Evolutionary conservation across 2,113 vertebrate species (phyloP), one percentile per base, ranked within the genome.

Genomic region (Ahaetulla prasina): DNA sequence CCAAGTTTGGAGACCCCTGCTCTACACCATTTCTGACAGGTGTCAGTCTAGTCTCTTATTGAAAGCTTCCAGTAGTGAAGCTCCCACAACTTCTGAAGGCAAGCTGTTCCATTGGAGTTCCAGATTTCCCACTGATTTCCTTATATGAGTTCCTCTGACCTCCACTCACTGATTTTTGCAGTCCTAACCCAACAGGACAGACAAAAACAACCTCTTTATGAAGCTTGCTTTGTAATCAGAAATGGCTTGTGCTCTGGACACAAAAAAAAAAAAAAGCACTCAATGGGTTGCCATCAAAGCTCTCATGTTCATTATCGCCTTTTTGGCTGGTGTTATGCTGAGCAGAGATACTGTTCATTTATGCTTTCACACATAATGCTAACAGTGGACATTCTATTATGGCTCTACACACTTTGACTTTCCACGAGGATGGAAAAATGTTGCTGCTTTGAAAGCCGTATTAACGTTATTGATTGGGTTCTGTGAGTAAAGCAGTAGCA

Each of bases 181-280:
- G 23, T 9, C 14, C 14, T 25, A 35, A 74, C 50, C 16, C 8
- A 45, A 27, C 45, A 85, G 35, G n/a, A 14, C 39, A 92, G 60
- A 20, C 74, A 84, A 35, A 87, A 80, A 57, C 7, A 60, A 57
- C 45, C 45, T 47, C 53, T 35, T 85, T 52, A 47, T 25, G 49
- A 88, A 80, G 45, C 47, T 91, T 91, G 89, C 39, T 57, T 63
- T 90, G 68, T 90, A n/a, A 53, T 84, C 14, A 90, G 89, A 35
- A 89, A 84, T 52, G 45, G 80, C 11, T 90, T 45, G 45, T 47
- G 88, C 52, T 2, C 91, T 55, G 11, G n/a, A 50, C 88, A 93
- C 88, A 94, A 86, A 52, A 30, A 85, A 45, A 94, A 89, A 45
- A 39, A 88, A 53, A 55, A 54, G 35, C 63, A 87, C 90, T 90